Base-by-base conservation (phyloP, 1,140 invertebrate genomes). In the Ectropis grisescens region DNA sequence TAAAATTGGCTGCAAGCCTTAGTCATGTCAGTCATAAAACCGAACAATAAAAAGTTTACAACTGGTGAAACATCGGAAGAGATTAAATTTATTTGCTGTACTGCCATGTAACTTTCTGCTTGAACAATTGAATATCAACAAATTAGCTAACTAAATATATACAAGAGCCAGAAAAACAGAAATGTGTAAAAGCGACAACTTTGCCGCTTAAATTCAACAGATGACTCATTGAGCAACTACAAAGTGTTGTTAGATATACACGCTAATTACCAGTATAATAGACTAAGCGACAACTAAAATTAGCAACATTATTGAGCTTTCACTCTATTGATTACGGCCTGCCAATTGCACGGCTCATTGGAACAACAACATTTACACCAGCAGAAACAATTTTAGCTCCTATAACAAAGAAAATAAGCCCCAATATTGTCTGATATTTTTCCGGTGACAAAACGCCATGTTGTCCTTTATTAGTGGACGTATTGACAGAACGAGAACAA, bases 401-500 rank as follows among this genome's bases (percentile, higher is more conserved):
- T 55, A 49, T 24, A 12, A 8, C 25, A 13, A 36, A 15, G 14
- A 13, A 10, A 11, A 46, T 53, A 59, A 32, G 51, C 40, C 22
- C 29, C 38, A 59, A 56, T 47, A 47, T 56, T 7, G 40, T 28
- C 29, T 6, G 27, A 13, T n/a, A 23, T 14, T 9, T 8, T 22
- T 12, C 28, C 4, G 13, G 26, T 36, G 25, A 41, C 37, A 54
- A 40, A 34, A 29, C 36, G 45, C 37, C 33, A 45, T 58, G 53
- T 55, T 58, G 47, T 66, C 59, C 57, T 69, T 62, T 65, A 62
- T 60, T 69, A 65, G 55, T 59, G 50, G 47, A 60, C 45, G 40
- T 70, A 70, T 74, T 74, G 64, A 74, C 66, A 75, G 55, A 55
- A 65, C 50, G 30, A 51, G 49, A 53, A 64, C 49, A 54, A 57